These are phyloP conservation scores for Drosophila baimaii DNA, from an alignment of 1,140 invertebrate species.

Conservation along the genomic window DNA sequence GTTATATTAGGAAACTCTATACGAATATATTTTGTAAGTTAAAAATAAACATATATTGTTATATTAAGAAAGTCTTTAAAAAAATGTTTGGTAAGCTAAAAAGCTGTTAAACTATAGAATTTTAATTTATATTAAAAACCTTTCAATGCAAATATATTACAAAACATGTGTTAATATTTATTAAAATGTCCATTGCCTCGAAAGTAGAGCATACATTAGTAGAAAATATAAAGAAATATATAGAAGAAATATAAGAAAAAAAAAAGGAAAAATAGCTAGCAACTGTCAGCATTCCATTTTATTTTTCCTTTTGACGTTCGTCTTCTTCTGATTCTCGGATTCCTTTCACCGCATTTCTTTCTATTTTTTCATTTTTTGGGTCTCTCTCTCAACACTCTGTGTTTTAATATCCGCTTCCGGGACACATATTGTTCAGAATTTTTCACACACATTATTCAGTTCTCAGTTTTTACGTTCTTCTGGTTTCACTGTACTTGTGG, in stretches of 20 bases:
- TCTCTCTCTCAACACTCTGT: neutral
- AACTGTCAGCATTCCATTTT: constrained; percentile 52
- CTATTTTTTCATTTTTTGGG: too few relatives aligned
- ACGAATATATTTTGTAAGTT: too few relatives aligned
- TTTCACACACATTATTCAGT: constrained; percentile 25
- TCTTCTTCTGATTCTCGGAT: constrained; percentile 7
- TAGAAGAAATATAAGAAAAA: too few relatives aligned
- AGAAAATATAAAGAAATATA: neutral
- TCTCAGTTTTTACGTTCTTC: neutral
- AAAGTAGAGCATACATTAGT: neutral
- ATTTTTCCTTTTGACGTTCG: constrained; percentile 52
- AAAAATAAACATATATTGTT: too few relatives aligned
- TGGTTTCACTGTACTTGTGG: neutral
- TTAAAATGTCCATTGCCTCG: neutral
- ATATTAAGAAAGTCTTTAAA: too few relatives aligned
- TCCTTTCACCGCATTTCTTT: neutral
- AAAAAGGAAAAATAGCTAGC: neutral
- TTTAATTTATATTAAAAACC: too few relatives aligned
- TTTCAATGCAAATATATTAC: neutral
- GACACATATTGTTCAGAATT: constrained; percentile 53
- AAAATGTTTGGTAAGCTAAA: too few relatives aligned
- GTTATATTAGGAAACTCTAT: too few relatives aligned
- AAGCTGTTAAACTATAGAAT: too few relatives aligned
- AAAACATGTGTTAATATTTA: neutral
- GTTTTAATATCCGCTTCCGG: constrained; percentile 75